These are phyloP conservation scores for Helostoma temminkii DNA, from an alignment of 2,797 vertebrate species.

Conservation along the genomic window DNA sequence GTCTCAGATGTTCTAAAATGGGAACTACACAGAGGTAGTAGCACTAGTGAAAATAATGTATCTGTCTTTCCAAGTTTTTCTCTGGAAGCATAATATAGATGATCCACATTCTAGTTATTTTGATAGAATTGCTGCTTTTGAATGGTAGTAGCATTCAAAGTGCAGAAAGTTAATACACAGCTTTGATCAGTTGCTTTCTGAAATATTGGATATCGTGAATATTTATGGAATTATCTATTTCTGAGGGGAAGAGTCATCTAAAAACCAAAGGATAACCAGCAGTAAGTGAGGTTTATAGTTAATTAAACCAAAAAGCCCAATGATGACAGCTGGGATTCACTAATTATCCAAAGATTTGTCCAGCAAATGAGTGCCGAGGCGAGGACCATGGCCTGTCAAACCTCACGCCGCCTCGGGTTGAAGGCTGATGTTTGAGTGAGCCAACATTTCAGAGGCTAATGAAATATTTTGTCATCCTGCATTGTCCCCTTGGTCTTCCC, in stretches of 20 bases:
- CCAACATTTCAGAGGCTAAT: constrained; percentile 76
- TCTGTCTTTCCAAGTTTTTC: no score
- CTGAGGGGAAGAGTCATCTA: background rate
- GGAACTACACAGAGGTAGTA: no score
- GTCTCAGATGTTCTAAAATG: no score
- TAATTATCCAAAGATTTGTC: constrained; percentile 47
- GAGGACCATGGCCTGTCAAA: constrained; percentile 12
- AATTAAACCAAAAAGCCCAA: constrained; percentile 14
- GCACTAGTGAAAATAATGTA: no score
- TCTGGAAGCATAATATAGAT: no score
- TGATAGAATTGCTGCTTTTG: no score
- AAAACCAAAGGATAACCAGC: background rate
- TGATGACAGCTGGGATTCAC: constrained; percentile 9
- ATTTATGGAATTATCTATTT: no score
- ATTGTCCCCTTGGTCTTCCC: constrained; percentile 53
- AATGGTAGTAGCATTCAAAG: no score
- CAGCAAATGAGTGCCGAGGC: constrained; percentile 20
- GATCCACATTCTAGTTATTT: no score
- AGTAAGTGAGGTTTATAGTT: background rate
- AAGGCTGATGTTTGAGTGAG: constrained; percentile 46
- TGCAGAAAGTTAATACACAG: no score
- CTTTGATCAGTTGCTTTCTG: no score
- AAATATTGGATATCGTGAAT: no score
- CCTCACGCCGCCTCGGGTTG: background rate
- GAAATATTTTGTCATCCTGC: constrained; percentile 72